A percentile compares a stretch with the other conserved stretches of the same genome.
phyloP scores from a whole-genome alignment of 2,797 vertebrate species.

The Sorex maritimensis region DNA sequence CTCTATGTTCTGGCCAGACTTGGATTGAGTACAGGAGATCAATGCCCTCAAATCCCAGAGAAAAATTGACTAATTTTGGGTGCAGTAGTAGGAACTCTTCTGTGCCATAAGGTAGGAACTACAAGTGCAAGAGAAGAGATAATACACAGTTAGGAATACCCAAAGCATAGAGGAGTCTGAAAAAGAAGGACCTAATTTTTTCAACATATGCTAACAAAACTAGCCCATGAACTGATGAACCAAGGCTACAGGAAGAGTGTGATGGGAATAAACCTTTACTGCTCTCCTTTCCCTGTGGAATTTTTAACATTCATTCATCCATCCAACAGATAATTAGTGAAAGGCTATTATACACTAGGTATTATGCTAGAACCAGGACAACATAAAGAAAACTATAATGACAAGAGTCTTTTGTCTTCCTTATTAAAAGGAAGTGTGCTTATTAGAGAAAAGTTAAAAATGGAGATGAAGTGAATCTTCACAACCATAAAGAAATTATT shows the following conservation, averaged over 20 bases:
- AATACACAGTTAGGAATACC: not conserved
- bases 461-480: not conserved
- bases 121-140: not conserved
- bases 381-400: not conserved
- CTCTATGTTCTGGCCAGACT: not conserved
- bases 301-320: not conserved
- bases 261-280: not conserved
- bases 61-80: not conserved
- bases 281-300: not conserved
- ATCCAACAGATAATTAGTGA: not conserved
- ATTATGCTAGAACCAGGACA: not conserved
- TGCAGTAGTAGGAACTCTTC: not conserved
- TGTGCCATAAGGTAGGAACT: not conserved
- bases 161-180: not conserved
- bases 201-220: not conserved
- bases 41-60: too few relatives aligned
- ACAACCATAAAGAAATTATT: not conserved
- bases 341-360: not conserved
- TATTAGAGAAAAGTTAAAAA: slow-evolving; percentile 56
- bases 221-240: not conserved
- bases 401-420: not conserved
- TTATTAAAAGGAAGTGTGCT: slow-evolving; percentile 5
- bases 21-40: not conserved
- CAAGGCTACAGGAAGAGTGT: not conserved
- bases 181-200: not conserved